phyloP scores from a whole-genome alignment of 1,140 invertebrate genomes.

The Penaeus chinensis region DNA sequence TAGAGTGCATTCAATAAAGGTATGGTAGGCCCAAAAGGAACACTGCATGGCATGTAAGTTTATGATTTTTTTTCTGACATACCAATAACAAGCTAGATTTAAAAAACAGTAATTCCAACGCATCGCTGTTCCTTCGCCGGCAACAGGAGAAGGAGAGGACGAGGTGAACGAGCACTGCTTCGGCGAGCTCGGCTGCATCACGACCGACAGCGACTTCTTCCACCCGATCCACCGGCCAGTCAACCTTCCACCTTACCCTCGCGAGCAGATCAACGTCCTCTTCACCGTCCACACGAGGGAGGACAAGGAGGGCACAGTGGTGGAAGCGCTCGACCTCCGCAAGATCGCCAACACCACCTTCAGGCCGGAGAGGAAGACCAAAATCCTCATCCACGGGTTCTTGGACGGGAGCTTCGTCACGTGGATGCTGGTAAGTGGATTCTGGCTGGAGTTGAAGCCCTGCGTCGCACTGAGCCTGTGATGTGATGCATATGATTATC shows the following conservation, averaged over 20 bases:
- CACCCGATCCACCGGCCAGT: conserved; percentile 59
- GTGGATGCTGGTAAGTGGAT: conserved; percentile 46
- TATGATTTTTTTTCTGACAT: neutral
- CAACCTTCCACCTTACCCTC: conserved; percentile 55
- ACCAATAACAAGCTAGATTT: neutral
- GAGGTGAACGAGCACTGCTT: conserved; percentile 46
- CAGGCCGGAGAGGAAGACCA: conserved; percentile 35
- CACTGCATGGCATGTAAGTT: no score
- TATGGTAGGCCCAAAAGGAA: no score
- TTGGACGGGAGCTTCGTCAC: conserved; percentile 43
- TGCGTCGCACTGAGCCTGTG: neutral
- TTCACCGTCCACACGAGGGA: conserved; percentile 37
- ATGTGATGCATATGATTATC: neutral
- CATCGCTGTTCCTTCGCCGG: neutral
- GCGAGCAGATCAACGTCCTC: conserved; percentile 43
- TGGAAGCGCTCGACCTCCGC: conserved; percentile 26
- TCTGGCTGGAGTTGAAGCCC: neutral
- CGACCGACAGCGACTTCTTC: conserved; percentile 46
- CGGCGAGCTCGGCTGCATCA: conserved; percentile 59
- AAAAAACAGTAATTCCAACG: neutral
- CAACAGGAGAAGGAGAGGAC: conserved; percentile 26
- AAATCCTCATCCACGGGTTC: conserved; percentile 60
- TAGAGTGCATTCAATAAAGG: no score
- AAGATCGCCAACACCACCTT: conserved; percentile 42
- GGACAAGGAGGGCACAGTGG: conserved; percentile 28